Base-by-base conservation (phyloP, 1,140 invertebrate species). In the Drusus annulatus region DNA sequence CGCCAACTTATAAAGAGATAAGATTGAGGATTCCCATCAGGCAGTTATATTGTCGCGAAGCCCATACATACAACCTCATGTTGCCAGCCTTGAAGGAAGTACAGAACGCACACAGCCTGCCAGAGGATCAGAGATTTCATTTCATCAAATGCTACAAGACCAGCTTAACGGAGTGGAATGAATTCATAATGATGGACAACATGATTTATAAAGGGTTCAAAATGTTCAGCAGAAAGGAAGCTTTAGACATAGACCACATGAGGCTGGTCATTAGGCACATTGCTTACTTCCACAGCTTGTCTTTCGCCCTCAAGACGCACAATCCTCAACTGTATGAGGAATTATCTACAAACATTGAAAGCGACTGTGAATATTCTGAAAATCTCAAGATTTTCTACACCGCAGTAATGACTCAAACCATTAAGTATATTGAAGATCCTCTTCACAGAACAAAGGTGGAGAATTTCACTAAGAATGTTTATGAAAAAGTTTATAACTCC, bases 191-290 rank as follows among this genome's bases (percentile, higher is more conserved):
- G 5, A 51, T 80, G 60, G 73, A 80, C 31, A 51, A 80, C 16
- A 15, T 80, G 51, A 45, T 4, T 16, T 0, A 7, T 56, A 7
- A 21, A 51, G 79, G 73, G 1, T 80, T 80, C 25, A 50, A n/a
- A 23, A 56, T 76, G 52, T 76, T 10, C 62, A 17, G 15, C 21
- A 63, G 73, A 45, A 56, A 58, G 21, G 69, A 76, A 31, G 0
- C 73, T 6, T n/a, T 80, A n/a, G 62, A 76, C n/a, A 23, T 76
- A 25, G 50, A 80, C 25, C 79, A 80, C 23, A 25, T 80, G 21
- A 54, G 16, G n/a, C 15, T 80, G n/a, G 51, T 69, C 6, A 69
- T 76, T 3, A 54, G 23, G 19, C 51, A 54, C 13, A 69, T 80
- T 19, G 79, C 79, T 10, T 25, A 52, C 17, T 76, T 56, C 21